Base-by-base conservation (phyloP, 1,140 invertebrate genomes). In the Cotesia glomerata region DNA sequence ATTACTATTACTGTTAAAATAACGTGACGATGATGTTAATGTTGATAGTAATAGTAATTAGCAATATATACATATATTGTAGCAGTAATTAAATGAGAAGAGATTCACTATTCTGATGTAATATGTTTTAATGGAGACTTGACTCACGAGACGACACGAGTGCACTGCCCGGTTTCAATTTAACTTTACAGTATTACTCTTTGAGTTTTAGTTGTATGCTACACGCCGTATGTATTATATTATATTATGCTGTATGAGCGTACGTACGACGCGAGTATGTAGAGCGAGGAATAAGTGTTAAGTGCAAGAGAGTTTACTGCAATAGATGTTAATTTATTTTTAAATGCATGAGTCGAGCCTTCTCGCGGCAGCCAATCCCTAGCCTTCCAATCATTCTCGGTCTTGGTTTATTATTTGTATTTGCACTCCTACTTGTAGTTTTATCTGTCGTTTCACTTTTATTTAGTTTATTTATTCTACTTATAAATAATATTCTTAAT, bases 81-180 rank as follows among this genome's bases (percentile, higher is more conserved):
- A 45, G 11, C 11, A 45, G 11, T 9, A 45, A 11, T 45, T 45
- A 45, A 45, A 45, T 45, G 5, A 45, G 0, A 45, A 9, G 39
- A 45, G 39, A 45, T 45, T 45, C 11, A 45, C 7, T 45, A 9
- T 45, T 45, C 39, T 45, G 39, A 45, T 45, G 39, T 45, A 45
- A 45, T 45, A 45, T 45, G 7, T 45, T 45, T 45, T 9, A 45
- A 45, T 39, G 16, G 49, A 51, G 58, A 63, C 16, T 51, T 45
- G 4, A n/a, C 45, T 14, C 59, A 71, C 32, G 62, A 13, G 49
- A 63, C 39, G 51, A 51, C 35, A 65, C 36, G 72, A 80, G 80
- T 80, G 77, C 76, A 81, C 78, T 81, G 79, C 63, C 78, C 79
- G 79, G 71, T 78, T 64, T 78, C 63, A 67, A 79, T 77, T 78